These are phyloP conservation scores for Lethenteron reissneri DNA, from an alignment of 2,113 vertebrate genomes.

Conservation along the genomic window DNA sequence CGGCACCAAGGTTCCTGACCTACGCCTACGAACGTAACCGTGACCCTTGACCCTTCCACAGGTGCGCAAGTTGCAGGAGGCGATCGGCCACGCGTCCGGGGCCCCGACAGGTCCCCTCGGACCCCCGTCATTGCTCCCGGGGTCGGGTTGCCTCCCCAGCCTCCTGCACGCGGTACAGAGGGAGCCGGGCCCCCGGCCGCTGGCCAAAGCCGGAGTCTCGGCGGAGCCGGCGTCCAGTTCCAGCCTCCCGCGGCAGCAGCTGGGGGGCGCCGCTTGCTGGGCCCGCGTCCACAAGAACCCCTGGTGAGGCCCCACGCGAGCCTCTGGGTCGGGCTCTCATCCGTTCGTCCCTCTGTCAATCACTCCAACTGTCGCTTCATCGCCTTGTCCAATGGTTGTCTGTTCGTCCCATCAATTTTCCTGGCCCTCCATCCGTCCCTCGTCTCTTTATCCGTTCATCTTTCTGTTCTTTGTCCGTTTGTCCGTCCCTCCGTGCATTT, in stretches of 20 bases:
- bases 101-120: conserved; percentile 12
- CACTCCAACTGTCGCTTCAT: conserved; percentile 14
- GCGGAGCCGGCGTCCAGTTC: conserved; percentile 34
- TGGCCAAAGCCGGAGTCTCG: conserved; percentile 38
- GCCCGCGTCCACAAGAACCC: conserved; percentile 23
- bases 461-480: conserved; percentile 14
- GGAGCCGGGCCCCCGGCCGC: conserved; percentile 30
- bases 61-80: conserved; percentile 37
- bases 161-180: conserved; percentile 31
- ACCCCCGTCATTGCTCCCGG: conserved; percentile 13
- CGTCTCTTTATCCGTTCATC: conserved; percentile 10
- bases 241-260: conserved; percentile 19
- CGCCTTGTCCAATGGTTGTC: conserved; percentile 20
- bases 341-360: conserved; percentile 19
- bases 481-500: conserved; percentile 3
- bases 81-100: conserved; percentile 25
- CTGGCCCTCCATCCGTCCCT: conserved; percentile 22
- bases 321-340: conserved; percentile 14
- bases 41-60: conserved; percentile 13
- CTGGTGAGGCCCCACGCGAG: conserved; percentile 18
- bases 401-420: conserved; percentile 18
- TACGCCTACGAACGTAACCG: no score
- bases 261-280: conserved; percentile 15
- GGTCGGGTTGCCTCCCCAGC: conserved; percentile 14
- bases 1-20: conserved; percentile 19